A percentile compares a stretch with the other conserved stretches of the same genome.
Evolutionary conservation across 2,113 vertebrate genomes (phyloP).

Genomic region (Sphyrna mokarran): DNA sequence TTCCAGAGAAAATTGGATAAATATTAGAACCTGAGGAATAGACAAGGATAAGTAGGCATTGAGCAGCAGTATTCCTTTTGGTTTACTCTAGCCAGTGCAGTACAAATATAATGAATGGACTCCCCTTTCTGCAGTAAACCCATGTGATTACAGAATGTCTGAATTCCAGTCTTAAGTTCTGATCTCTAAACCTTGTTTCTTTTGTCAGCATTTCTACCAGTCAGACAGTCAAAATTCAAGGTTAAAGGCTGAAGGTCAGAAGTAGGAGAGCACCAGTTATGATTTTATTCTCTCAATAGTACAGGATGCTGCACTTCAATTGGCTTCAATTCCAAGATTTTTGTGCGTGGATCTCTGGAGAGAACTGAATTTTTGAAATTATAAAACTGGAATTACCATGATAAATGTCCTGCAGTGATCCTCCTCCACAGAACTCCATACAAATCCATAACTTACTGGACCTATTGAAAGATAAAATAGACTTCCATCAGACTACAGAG

Average conservation of each 20-base stretch:
- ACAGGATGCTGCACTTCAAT: background rate
- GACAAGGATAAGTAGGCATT: background rate
- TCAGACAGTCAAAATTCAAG: slow-evolving; percentile 36
- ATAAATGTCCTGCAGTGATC: slow-evolving; percentile 83
- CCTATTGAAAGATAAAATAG: slow-evolving; percentile 47
- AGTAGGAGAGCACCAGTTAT: background rate
- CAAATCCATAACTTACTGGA: slow-evolving; percentile 82
- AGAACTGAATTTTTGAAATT: background rate
- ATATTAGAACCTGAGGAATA: background rate
- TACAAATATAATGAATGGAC: background rate
- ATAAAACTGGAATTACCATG: slow-evolving; percentile 57
- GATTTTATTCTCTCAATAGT: background rate
- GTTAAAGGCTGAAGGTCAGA: slow-evolving; percentile 22
- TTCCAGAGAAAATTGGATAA: background rate
- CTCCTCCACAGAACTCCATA: slow-evolving; percentile 87
- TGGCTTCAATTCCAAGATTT: background rate
- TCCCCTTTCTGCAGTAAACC: background rate
- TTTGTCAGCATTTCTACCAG: background rate
- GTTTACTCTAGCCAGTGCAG: background rate
- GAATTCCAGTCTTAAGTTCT: background rate
- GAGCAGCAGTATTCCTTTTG: background rate
- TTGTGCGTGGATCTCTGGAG: background rate
- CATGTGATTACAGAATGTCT: background rate
- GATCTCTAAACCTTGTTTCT: background rate
- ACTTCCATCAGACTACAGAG: background rate